Percentiles rank a stretch among this genome's conserved stretches.
Conservation (phyloP, 2,797 vertebrate species). For the Astyanax mexicanus region DNA sequence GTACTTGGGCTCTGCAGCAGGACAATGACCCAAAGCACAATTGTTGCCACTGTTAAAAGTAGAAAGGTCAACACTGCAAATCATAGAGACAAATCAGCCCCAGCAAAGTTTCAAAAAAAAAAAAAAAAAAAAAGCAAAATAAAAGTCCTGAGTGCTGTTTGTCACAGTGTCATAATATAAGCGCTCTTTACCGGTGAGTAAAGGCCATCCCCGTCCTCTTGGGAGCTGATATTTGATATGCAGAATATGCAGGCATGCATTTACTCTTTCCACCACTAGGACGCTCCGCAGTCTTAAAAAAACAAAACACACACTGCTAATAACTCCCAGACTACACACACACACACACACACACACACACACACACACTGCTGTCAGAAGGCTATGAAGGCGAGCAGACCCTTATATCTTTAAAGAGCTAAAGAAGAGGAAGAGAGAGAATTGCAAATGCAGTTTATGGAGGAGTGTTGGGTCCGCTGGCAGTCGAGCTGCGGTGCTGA, state of each 20-base stretch:
- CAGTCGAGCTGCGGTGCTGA: conserved; percentile 24
- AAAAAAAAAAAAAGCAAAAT: too few relatives aligned
- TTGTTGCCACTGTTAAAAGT: too few relatives aligned
- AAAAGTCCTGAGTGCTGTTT: background rate
- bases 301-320: conserved; percentile 48
- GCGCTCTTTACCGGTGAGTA: background rate
- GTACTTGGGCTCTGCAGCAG: too few relatives aligned
- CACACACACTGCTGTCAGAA: conserved; percentile 43
- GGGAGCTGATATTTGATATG: conserved; percentile 44
- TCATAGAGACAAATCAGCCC: too few relatives aligned
- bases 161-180: background rate
- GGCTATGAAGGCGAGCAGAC: conserved; percentile 33
- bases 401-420: conserved; percentile 1
- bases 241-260: conserved; percentile 44
- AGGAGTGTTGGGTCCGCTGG: conserved; percentile 1
- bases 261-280: conserved; percentile 50
- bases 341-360: conserved; percentile 21
- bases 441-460: conserved; percentile 42
- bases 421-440: conserved; percentile 1
- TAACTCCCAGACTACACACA: conserved; percentile 38
- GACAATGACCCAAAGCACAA: too few relatives aligned
- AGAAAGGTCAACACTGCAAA: too few relatives aligned
- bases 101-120: too few relatives aligned
- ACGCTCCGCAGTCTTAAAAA: conserved; percentile 5
- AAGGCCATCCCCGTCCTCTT: background rate